Base-by-base conservation (phyloP, 2,113 vertebrate species). In the Pelecanoides urinatrix region DNA sequence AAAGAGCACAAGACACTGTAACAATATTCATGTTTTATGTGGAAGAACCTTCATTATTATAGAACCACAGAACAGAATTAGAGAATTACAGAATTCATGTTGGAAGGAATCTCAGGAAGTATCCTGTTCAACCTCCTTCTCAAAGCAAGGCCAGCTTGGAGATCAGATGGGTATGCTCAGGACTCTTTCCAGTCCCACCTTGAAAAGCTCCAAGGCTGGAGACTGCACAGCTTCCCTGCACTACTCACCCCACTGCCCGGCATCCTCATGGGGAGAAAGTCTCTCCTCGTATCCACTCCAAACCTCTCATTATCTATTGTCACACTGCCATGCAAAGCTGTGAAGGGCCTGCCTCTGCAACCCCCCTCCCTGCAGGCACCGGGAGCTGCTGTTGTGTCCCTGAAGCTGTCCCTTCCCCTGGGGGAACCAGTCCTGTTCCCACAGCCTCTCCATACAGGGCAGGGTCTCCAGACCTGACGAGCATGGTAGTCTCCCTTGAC, bases 291-390 rank as follows among this genome's bases (percentile, higher is more conserved):
- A 10, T 22, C 9, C 9, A 36, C 22, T 70, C 23, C 14, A 61
- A 36, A 76, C 6, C 7, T 42, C 15, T 71, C 8, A 34, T 45
- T 53, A 26, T 36, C 19, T 70, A 1, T 23, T 53, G 7, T n/a
- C 11, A 3, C 9, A 32, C 20, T 32, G 29, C 15, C 20, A 16
- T 18, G 14, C 4, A 34, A 10, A 47, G 3, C 22, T 30, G 4
- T 34, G 30, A 71, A 85, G 5, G 16, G 5, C 11, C 26, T 12
- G 67, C 14, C n/a, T 63, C 40, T 13, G 40, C 5, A 14, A 1
- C 5, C 9, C 2, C 9, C 2, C 12, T 49, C 4, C 26, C 27
- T 75, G 10, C 3, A 49, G 56, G 11, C 18, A 21, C 20, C 0
- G 0, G 13, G 12, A 8, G 2, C 13, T 75, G 15, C 11, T 53